Evolutionary conservation across 2,113 vertebrate species (phyloP), one percentile per base, ranked within the genome.

Genomic region (Columba livia): DNA sequence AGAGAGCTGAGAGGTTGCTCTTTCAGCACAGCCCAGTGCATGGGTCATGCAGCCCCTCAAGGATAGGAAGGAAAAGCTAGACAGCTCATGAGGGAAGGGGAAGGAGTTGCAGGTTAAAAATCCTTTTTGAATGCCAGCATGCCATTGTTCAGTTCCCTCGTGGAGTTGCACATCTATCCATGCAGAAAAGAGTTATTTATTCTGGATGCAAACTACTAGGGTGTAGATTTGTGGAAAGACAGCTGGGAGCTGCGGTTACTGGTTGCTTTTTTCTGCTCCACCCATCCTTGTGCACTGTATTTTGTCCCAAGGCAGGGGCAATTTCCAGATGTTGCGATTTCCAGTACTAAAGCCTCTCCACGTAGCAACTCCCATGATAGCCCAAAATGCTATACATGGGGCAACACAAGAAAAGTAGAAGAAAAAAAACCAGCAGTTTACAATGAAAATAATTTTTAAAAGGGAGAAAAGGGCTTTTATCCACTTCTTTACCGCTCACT

Each of bases 101-200:
- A 44, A 19, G 36, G 14, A 67, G 23, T 44, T 31, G 60, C 9
- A 66, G 10, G 29, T 29, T 72, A 48, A 36, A 92, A 73, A 90
- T 38, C 15, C 5, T 83, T 81, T 65, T 9, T 23, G 25, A 85
- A 85, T 1, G 1, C 36, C 40, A 25, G 21, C 16, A 54, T 23
- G 9, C 20, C 67, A 32, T 17, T 44, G 44, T 15, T 40, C 51
- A 56, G 50, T 29, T 78, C 44, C 18, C 44, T 15, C 61, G 61
- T 1, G 9, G 38, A 85, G 50, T 0, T 71, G 25, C 23, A 70
- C 0, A 2, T 10, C 53, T 34, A 13, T 16, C 15, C 8, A 2
- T 19, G 15, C 25, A 85, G 34, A 60, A 78, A 25, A 21, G 4
- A 9, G n/a, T 38, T 73, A 85, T 57, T 89, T 71, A 32, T 48